A percentile compares a stretch with the other conserved stretches of the same genome.
phyloP scores from a whole-genome alignment of 2,113 vertebrate species.

The Halichoerus grypus region DNA sequence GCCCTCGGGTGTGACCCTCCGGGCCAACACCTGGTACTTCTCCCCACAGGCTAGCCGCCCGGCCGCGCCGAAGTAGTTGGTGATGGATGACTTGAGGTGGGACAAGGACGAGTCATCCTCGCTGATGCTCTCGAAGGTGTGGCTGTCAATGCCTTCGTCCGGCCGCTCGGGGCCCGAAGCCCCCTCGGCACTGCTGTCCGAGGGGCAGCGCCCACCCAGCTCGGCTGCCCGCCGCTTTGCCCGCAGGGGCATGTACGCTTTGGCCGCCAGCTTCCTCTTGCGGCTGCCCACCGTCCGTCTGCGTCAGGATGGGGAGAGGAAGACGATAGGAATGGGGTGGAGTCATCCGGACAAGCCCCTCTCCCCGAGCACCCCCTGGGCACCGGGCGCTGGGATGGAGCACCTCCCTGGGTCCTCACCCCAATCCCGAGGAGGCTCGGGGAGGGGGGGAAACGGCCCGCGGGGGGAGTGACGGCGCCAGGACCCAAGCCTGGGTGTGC shows the following conservation, averaged over 20 bases:
- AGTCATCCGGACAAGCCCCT: rapidly evolving
- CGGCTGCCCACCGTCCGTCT: constrained; percentile 94
- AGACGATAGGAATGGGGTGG: not conserved
- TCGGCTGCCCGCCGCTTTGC: constrained; percentile 86
- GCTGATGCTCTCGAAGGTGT: constrained; percentile 93
- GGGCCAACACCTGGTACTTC: constrained; percentile 95
- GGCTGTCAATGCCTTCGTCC: constrained; percentile 89
- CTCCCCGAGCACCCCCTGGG: not conserved
- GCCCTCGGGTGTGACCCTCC: constrained; percentile 94
- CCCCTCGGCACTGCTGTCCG: constrained; percentile 86
- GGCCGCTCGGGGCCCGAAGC: constrained; percentile 78
- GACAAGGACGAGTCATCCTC: constrained; percentile 93
- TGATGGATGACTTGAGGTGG: constrained; percentile 97
- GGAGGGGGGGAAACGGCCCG: not conserved
- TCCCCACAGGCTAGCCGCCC: constrained; percentile 95
- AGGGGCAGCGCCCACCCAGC: constrained; percentile 72
- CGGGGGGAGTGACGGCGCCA: not conserved
- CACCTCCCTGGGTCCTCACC: not conserved
- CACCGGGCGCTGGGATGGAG: no score
- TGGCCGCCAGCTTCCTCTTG: constrained; percentile 94
- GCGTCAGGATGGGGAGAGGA: not conserved
- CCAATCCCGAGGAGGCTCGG: not conserved
- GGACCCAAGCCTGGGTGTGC: not conserved
- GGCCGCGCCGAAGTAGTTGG: constrained; percentile 94
- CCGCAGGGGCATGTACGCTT: constrained; percentile 87